Evolutionary conservation across 2,113 vertebrate species (phyloP).

Genomic region (Petroica traversi): DNA sequence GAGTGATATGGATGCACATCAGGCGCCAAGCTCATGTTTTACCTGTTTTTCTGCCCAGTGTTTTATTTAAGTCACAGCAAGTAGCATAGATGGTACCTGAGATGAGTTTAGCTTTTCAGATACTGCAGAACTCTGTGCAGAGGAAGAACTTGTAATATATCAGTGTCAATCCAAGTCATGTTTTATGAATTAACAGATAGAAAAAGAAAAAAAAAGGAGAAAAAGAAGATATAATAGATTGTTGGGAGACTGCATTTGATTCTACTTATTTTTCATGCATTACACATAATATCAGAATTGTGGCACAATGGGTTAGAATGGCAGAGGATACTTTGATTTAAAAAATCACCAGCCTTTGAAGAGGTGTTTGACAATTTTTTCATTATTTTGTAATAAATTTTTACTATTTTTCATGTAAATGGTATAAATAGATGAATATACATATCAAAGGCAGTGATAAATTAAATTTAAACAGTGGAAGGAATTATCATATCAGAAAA

Average conservation of each 20-base stretch:
- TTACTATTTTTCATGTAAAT: not conserved
- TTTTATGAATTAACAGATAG: not conserved
- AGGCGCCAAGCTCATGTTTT: not conserved
- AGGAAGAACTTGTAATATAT: not conserved
- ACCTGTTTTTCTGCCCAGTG: not conserved
- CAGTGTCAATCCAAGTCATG: not conserved
- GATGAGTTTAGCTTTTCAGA: not conserved
- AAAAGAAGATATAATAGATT: not conserved
- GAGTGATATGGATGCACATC: fast-evolving
- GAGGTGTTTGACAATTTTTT: not conserved
- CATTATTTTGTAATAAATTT: not conserved
- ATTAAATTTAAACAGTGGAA: not conserved
- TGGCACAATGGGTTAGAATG: not conserved
- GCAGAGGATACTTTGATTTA: not conserved
- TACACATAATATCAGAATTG: not conserved
- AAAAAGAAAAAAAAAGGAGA: fast-evolving
- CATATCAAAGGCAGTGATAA: not conserved
- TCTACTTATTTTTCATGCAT: not conserved
- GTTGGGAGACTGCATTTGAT: not conserved
- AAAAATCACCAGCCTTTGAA: not conserved
- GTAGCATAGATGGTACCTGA: not conserved
- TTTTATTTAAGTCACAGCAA: not conserved
- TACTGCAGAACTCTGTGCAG: not conserved
- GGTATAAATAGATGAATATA: not conserved
- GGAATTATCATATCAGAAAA: not conserved